A percentile compares a stretch with the other conserved stretches of the same genome.
phyloP scores from a whole-genome alignment of 2,888 invertebrate genomes.

The Hybos culiciformis region DNA sequence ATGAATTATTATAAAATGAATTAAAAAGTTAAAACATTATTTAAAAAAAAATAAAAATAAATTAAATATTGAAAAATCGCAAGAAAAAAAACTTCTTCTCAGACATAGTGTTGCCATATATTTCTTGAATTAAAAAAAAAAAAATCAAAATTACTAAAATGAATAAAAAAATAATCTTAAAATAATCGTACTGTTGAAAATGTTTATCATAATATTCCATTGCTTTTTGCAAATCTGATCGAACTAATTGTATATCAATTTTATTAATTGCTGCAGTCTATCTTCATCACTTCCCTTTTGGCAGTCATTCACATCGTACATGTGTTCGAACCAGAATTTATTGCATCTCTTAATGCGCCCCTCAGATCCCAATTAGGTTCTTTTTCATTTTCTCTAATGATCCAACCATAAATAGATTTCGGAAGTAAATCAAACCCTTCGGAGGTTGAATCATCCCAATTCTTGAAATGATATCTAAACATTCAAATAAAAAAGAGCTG shows the following conservation, averaged over 20 bases:
- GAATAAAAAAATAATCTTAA: slow-evolving; percentile 1
- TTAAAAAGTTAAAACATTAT: too few species aligned
- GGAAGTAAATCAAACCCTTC: slow-evolving; percentile 56
- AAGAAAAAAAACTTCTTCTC: too few species aligned
- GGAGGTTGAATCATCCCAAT: slow-evolving; percentile 48
- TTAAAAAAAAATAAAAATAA: too few species aligned
- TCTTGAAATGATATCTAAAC: slow-evolving; percentile 55
- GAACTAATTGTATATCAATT: slow-evolving; percentile 67
- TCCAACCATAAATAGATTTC: slow-evolving; percentile 46
- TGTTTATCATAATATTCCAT: slow-evolving; percentile 68
- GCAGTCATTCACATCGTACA: slow-evolving; percentile 53
- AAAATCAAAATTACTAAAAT: too few species aligned
- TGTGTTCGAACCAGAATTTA: slow-evolving; percentile 60
- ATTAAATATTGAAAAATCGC: too few species aligned
- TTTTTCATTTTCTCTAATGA: slow-evolving; percentile 29
- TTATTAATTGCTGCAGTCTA: slow-evolving; percentile 61
- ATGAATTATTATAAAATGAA: too few species aligned
- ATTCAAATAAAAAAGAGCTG: slow-evolving; percentile 57
- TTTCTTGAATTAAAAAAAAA: too few species aligned
- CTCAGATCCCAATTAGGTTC: slow-evolving; percentile 43
- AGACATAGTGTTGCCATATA: too few species aligned
- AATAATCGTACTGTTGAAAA: slow-evolving; percentile 62
- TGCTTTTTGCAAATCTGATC: slow-evolving; percentile 66
- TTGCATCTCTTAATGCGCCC: slow-evolving; percentile 52
- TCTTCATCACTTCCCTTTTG: slow-evolving; percentile 51